Conservation (phyloP, 2,797 vertebrate species). For the Hydrophis major region DNA sequence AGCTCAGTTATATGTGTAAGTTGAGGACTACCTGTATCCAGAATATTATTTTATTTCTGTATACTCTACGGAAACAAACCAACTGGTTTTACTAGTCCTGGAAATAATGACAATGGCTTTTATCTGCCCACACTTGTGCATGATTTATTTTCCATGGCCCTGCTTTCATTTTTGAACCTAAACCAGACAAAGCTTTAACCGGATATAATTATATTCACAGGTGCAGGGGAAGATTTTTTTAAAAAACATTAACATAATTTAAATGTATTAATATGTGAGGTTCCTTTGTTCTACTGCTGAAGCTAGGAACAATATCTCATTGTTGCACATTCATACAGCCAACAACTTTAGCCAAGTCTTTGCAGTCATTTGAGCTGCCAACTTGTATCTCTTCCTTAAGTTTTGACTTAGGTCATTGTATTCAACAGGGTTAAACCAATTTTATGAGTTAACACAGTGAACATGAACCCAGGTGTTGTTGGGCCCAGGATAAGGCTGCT, state of each 20-base stretch:
- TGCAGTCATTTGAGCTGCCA: background rate
- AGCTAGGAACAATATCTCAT: background rate
- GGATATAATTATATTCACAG: background rate
- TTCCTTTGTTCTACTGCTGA: background rate
- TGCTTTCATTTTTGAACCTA: slow-evolving; percentile 15
- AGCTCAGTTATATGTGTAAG: too few species aligned
- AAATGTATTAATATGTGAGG: background rate
- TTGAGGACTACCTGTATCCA: background rate
- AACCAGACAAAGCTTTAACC: background rate
- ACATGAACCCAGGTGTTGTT: background rate
- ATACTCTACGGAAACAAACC: slow-evolving; percentile 8
- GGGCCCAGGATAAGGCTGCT: background rate
- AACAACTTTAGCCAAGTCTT: background rate
- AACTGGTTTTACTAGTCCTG: slow-evolving; percentile 51
- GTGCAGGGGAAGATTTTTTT: too few species aligned
- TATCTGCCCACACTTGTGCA: slow-evolving; percentile 23
- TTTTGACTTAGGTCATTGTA: background rate
- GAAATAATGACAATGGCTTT: slow-evolving; percentile 4
- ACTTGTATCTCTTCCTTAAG: background rate
- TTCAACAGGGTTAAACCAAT: background rate
- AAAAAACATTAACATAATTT: background rate
- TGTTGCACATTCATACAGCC: background rate
- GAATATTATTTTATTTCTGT: slow-evolving; percentile 9
- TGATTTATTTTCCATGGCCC: slow-evolving; percentile 36
- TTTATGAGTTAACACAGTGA: background rate